Base-by-base conservation (phyloP, 2,888 invertebrate species). In the Eustalomyia histrio region DNA sequence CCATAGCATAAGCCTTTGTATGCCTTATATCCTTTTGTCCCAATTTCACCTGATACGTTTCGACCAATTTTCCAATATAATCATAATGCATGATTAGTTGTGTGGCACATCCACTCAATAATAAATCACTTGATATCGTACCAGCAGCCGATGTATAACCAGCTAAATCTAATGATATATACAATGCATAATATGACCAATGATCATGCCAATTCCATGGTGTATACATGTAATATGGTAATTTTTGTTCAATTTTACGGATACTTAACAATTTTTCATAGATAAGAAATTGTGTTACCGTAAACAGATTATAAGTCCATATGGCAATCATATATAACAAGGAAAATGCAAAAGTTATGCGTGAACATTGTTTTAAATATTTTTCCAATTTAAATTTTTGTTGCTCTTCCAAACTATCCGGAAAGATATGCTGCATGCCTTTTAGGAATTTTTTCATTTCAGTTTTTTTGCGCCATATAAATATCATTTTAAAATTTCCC, bases 11-110 rank as follows among this genome's bases (percentile, higher is more conserved):
- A 17, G 76, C 75, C 10, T 50, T 1, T 16, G 1, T 14, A 14
- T 43, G 0, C 14, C 5, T 2, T 7, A 8, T 6, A n/a, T 65
- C 7, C 5, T 2, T 24, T 5, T 24, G 24, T 24, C n/a, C 80
- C 7, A 64, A 74, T 4, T 60, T 60, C 2, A 84, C 83, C 0
- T 57, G n/a, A 43, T 83, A 85, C 3, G 68, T 50, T 14, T 82
- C 81, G 3, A 89, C 79, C 8, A 18, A 68, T 3, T 80, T 73
- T 0, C 84, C 67, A 21, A 89, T 71, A 60, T 85, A 85, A 53
- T 90, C 87, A 7, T 86, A 89, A 64, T 90, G 90, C 90, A 90
- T 90, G 2, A 87, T 83, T 5, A 90, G 63, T 73, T 89, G 86
- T 0, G 87, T 87, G n/a, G 85, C 85, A 60, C 87, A 80, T 12